Evolutionary conservation across 2,888 invertebrate genomes (phyloP).

Genomic region (Anoplius nigerrimus): DNA sequence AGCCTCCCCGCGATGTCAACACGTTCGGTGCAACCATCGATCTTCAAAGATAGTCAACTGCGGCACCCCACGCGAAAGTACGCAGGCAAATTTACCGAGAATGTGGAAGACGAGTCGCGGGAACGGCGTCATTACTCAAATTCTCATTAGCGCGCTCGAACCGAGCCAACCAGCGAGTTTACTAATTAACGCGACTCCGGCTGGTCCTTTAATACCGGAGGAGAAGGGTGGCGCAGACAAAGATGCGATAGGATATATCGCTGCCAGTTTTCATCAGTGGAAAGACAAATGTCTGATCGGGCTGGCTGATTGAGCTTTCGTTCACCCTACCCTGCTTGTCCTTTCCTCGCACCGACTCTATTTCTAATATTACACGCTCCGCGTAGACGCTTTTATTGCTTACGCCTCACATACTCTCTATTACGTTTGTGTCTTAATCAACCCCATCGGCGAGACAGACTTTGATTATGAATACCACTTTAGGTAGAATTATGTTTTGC

Average conservation of each 20-base stretch:
- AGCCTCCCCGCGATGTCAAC: no score
- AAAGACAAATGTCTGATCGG: conserved; percentile 56
- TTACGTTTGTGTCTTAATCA: no score
- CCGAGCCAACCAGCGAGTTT: conserved; percentile 65
- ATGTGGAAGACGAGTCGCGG: conserved; percentile 53
- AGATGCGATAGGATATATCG: conserved; percentile 61
- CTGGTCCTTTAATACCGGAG: conserved; percentile 61
- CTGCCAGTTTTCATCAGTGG: conserved; percentile 60
- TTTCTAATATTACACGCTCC: no score
- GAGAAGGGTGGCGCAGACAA: conserved; percentile 44
- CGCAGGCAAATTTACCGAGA: conserved; percentile 53
- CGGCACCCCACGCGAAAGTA: conserved; percentile 51
- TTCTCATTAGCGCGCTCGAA: conserved; percentile 68
- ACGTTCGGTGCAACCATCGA: conserved; percentile 42
- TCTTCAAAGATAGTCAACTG: conserved; percentile 34
- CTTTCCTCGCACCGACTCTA: no score
- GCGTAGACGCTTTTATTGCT: no score
- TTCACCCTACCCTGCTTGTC: neutral
- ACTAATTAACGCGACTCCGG: conserved; percentile 67
- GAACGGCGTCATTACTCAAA: conserved; percentile 69
- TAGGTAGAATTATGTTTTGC: no score
- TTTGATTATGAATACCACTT: no score
- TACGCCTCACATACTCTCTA: no score
- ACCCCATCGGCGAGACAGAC: no score
- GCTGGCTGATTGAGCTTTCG: conserved; percentile 28